These are phyloP conservation scores for Julus scandinavius DNA, from an alignment of 2,888 invertebrate genomes.

Conservation along the genomic window DNA sequence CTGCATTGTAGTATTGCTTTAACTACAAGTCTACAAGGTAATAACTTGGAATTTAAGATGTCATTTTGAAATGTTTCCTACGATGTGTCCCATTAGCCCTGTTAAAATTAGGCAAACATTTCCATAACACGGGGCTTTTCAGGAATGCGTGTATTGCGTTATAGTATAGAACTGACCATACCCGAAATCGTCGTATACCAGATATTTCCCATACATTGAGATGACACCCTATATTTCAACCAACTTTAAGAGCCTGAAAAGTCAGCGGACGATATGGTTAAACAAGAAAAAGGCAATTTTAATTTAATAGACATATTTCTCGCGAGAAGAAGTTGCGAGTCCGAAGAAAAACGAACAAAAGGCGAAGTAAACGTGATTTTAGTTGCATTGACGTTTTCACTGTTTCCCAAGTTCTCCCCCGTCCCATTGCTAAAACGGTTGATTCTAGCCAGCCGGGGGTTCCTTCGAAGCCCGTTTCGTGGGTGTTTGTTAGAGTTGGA, in stretches of 20 bases:
- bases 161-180: too few species aligned
- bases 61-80: too few species aligned
- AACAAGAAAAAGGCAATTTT: background rate
- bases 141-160: too few species aligned
- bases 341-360: background rate
- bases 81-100: too few species aligned
- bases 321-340: background rate
- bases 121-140: background rate
- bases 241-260: too few species aligned
- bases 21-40: too few species aligned
- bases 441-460: background rate
- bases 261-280: background rate
- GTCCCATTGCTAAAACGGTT: background rate
- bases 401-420: background rate
- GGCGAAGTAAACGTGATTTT: background rate
- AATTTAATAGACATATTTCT: background rate
- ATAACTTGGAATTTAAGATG: too few species aligned
- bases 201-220: too few species aligned
- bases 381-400: background rate
- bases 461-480: background rate
- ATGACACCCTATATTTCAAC: too few species aligned
- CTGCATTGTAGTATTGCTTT: too few species aligned
- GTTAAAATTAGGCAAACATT: constrained; percentile 52
- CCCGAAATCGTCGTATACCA: too few species aligned
- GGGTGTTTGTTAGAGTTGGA: background rate